These are phyloP conservation scores for Saguinus midas DNA, from an alignment of 2,113 vertebrate genomes.

Conservation along the genomic window DNA sequence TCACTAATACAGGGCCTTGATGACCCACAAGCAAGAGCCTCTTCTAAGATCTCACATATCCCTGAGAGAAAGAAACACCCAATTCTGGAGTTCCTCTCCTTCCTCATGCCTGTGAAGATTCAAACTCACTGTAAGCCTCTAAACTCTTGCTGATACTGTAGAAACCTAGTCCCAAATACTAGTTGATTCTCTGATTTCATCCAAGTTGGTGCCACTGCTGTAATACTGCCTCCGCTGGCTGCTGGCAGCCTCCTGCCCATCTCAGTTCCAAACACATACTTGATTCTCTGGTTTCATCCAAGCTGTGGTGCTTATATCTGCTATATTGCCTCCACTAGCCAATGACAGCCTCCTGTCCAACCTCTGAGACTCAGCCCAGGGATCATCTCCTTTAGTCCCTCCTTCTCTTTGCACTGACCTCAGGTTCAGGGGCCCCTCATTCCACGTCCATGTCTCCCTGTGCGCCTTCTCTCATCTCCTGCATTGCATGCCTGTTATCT, in stretches of 20 bases:
- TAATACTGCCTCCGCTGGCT: too few relatives aligned
- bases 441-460: background rate
- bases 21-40: background rate
- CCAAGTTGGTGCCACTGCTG: too few relatives aligned
- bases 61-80: background rate
- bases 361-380: background rate
- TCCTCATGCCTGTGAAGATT: background rate
- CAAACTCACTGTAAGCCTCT: background rate
- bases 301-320: background rate
- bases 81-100: background rate
- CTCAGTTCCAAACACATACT: background rate
- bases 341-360: background rate
- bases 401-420: background rate
- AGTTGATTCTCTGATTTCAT: too few relatives aligned
- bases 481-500: background rate
- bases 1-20: background rate
- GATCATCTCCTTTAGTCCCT: background rate
- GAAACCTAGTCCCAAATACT: background rate
- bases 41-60: background rate
- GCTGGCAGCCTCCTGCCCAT: too few relatives aligned
- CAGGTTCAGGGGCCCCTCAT: background rate
- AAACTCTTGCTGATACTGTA: background rate
- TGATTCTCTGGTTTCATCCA: background rate
- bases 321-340: fast-evolving
- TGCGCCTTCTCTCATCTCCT: background rate